Conservation (phyloP, 2,797 vertebrate genomes). For the Knipowitschia caucasica region DNA sequence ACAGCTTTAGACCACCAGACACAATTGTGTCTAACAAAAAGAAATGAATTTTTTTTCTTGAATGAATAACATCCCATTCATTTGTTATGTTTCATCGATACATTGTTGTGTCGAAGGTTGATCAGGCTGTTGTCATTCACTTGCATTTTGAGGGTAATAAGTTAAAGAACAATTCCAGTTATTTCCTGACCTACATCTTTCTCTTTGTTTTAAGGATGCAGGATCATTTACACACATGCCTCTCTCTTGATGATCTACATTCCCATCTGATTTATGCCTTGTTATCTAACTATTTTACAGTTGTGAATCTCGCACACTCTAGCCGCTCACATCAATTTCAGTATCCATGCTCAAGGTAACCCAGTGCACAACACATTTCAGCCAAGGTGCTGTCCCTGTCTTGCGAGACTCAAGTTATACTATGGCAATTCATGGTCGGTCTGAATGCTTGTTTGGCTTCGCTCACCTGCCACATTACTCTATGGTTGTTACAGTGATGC, state of each 20-base stretch:
- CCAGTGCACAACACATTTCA: no score
- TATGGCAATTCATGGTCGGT: no score
- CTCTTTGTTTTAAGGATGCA: background rate
- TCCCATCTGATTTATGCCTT: background rate
- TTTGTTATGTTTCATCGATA: conserved; percentile 7
- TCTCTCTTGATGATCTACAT: background rate
- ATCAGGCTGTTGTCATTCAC: conserved; percentile 5
- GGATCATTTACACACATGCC: background rate
- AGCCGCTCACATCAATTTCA: no score
- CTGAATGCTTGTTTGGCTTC: background rate
- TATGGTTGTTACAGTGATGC: background rate
- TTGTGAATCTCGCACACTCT: no score
- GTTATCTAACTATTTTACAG: background rate
- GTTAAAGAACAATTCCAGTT: background rate
- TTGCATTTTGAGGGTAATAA: background rate
- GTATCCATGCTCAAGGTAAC: no score
- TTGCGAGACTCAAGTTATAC: no score
- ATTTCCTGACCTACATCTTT: background rate
- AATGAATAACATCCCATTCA: conserved; percentile 5
- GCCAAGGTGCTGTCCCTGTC: no score
- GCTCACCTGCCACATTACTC: background rate
- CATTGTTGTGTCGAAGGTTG: conserved; percentile 8
- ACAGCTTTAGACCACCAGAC: conserved; percentile 16
- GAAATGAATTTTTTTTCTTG: conserved; percentile 11
- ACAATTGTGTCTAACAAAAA: conserved; percentile 23